These are phyloP conservation scores for Dolichopus griseipennis DNA, from an alignment of 2,888 invertebrate species.

Conservation along the genomic window DNA sequence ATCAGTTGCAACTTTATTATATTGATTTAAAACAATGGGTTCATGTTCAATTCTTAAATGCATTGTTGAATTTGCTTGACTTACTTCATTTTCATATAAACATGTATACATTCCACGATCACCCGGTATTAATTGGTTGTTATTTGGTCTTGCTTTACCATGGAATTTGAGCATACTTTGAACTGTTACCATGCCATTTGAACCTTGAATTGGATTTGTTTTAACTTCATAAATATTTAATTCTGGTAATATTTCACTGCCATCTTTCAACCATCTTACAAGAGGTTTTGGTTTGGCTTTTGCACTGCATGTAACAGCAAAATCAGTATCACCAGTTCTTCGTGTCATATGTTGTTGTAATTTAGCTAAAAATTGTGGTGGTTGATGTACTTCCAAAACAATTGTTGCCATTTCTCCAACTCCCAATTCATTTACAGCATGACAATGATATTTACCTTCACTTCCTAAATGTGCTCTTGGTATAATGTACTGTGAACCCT, in stretches of 20 bases:
- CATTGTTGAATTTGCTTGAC: conserved; percentile 79
- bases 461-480: conserved; percentile 74
- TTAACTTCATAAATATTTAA: conserved; percentile 72
- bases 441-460: conserved; percentile 84
- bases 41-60: conserved; percentile 85
- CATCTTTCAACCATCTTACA: conserved; percentile 80
- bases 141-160: conserved; percentile 67
- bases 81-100: conserved; percentile 81
- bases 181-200: conserved; percentile 71
- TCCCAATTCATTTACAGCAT: conserved; percentile 82
- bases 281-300: conserved; percentile 79
- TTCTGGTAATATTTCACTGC: conserved; percentile 66
- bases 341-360: conserved; percentile 74
- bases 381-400: conserved; percentile 76
- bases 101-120: conserved; percentile 85
- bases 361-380: conserved; percentile 74
- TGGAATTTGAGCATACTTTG: conserved; percentile 73
- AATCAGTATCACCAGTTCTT: conserved; percentile 69
- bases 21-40: conserved; percentile 76
- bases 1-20: conserved; percentile 83
- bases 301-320: conserved; percentile 73
- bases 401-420: conserved; percentile 78
- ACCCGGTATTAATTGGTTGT: conserved; percentile 67
- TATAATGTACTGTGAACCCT: conserved; percentile 76
- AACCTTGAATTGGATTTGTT: conserved; percentile 66